A percentile compares a stretch with the other conserved stretches of the same genome.
These are phyloP conservation scores for Pterocles orientalis DNA, from an alignment of 2,113 vertebrate species.

Conservation along the genomic window DNA sequence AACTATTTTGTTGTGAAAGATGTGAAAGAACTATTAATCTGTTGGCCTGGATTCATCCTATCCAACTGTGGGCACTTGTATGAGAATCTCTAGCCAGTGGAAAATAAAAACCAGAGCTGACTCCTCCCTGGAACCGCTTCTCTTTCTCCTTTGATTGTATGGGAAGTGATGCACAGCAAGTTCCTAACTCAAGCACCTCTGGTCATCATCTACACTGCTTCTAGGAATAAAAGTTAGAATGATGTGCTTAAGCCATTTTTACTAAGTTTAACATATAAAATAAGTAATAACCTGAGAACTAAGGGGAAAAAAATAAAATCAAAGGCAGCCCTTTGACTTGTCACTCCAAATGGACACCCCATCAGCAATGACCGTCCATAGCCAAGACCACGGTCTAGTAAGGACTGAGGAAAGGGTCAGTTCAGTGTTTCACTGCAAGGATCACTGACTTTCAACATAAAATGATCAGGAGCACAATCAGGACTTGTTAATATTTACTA, in stretches of 20 bases:
- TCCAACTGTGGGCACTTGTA: background rate
- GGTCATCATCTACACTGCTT: background rate
- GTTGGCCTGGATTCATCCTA: background rate
- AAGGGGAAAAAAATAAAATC: background rate
- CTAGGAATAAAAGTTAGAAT: background rate
- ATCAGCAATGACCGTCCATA: background rate
- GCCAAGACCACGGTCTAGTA: background rate
- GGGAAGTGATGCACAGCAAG: accelerated
- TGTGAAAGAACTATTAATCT: background rate
- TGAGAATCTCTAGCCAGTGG: background rate
- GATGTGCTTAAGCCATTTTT: too few relatives aligned
- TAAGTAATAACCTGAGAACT: background rate
- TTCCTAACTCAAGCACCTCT: background rate
- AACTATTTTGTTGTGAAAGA: background rate
- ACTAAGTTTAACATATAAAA: background rate
- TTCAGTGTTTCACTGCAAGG: background rate
- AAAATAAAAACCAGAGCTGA: background rate
- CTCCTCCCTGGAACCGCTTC: background rate
- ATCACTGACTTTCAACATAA: background rate
- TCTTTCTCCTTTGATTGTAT: background rate
- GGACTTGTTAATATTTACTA: background rate
- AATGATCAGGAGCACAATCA: background rate
- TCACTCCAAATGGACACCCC: background rate
- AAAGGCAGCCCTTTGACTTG: background rate
- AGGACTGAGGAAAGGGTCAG: background rate